Base-by-base conservation (phyloP, 1,140 invertebrate genomes). In the Diachasmimorpha longicaudata region DNA sequence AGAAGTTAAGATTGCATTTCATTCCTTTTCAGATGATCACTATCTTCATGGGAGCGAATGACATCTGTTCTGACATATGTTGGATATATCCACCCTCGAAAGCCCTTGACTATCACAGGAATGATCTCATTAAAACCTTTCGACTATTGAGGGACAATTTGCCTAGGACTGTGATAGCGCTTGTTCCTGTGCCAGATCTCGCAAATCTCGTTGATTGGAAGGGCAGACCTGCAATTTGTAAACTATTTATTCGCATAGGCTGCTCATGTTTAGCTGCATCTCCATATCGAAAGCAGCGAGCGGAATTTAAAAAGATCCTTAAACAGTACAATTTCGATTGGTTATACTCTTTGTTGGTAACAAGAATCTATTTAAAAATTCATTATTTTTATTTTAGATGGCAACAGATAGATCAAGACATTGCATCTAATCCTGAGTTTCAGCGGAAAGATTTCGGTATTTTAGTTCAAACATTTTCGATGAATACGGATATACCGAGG, bases 21-120 rank as follows among this genome's bases (percentile, higher is more conserved):
- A n/a, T 71, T 66, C 75, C 71, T 19, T 67, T 23, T 11, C 90
- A 93, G 89, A 67, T 94, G 6, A 86, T 94, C 10, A 93, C 91
- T 0, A 69, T 94, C 3, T 91, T 94, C 82, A 92, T 94, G 21
- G 94, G 94, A 52, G 86, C 89, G 58, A 94, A 95, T 81, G 93
- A 95, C 79, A 90, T 95, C 67, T 95, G 94, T 81, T 77, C 84
- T 11, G 90, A 92, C n/a, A 90, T 93, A 13, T 93, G 93, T 80
- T 90, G 86, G 74, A 58, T 83, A 75, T 73, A 85, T 9, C 82
- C 87, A 36, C 75, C 85, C 0, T 82, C 85, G 66, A 75, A 82
- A 21, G 58, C 82, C 23, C 67, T 91, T 0, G 81, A 88, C 9
- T 83, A 84, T 8, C 93, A 93, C 78, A 85, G 88, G 44, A 74